Evolutionary conservation across 1,140 invertebrate genomes (phyloP).

Genomic region (Akabosia matsudoensis): DNA sequence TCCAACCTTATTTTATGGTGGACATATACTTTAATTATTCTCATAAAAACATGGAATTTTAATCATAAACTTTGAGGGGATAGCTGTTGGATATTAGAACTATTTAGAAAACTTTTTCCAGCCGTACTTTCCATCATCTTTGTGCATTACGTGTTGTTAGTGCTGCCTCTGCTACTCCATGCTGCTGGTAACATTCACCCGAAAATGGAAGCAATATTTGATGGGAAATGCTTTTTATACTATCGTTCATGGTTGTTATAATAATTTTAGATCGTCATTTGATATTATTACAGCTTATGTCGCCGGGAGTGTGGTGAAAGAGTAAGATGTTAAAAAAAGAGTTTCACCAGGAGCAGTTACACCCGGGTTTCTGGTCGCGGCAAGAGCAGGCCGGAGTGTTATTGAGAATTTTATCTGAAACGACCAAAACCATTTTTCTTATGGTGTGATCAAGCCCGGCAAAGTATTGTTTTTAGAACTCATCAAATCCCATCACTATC

Average conservation of each 20-base stretch:
- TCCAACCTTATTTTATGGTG: conserved; percentile 19
- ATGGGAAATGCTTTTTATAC: conserved; percentile 18
- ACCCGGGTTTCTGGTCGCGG: neutral
- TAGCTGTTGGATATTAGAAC: conserved; percentile 5
- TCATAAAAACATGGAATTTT: conserved; percentile 25
- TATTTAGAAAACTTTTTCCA: conserved; percentile 12
- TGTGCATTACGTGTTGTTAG: neutral
- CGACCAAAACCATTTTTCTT: conserved; percentile 22
- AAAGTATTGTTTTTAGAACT: conserved; percentile 17
- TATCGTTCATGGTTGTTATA: conserved; percentile 17
- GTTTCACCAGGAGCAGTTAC: neutral
- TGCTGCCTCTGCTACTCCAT: neutral
- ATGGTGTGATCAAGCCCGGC: conserved; percentile 1
- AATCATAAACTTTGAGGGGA: conserved; percentile 22
- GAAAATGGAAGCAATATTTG: conserved; percentile 18
- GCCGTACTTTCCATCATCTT: too few relatives aligned
- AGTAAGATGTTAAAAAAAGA: neutral
- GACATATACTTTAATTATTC: conserved; percentile 23
- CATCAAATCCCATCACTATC: conserved; percentile 8
- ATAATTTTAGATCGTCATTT: conserved; percentile 21
- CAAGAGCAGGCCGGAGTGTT: neutral
- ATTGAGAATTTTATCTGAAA: conserved; percentile 23
- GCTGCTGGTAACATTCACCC: neutral
- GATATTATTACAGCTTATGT: conserved; percentile 13
- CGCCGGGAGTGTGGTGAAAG: neutral